These are phyloP conservation scores for Colostygia pectinataria DNA, from an alignment of 2,888 invertebrate genomes.

Conservation along the genomic window DNA sequence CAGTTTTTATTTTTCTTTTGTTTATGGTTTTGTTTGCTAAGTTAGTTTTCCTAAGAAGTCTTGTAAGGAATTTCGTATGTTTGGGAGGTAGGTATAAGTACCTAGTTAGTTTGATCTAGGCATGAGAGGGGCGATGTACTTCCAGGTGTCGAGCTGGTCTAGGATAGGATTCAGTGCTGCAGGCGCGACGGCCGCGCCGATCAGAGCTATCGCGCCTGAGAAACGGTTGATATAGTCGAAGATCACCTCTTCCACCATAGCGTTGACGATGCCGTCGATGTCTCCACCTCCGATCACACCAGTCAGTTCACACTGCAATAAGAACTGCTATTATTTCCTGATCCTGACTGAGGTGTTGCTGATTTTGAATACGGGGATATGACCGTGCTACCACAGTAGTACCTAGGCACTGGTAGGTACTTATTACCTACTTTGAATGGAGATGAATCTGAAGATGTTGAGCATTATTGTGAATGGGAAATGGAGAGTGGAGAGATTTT, in stretches of 20 bases:
- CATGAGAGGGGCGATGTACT: conserved; percentile 51
- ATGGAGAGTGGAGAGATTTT: too few relatives aligned
- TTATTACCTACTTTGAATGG: not conserved
- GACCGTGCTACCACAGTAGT: too few relatives aligned
- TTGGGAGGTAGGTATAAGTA: not conserved
- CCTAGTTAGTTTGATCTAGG: conserved; percentile 28
- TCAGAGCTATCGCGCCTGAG: conserved; percentile 54
- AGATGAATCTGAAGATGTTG: too few relatives aligned
- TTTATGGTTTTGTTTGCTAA: too few relatives aligned
- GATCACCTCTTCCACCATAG: conserved; percentile 64
- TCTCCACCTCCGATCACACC: conserved; percentile 76
- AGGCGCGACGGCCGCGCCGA: conserved; percentile 32
- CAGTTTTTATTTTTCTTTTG: too few relatives aligned
- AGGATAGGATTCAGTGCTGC: conserved; percentile 56
- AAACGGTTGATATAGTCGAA: conserved; percentile 66
- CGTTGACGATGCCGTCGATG: conserved; percentile 69
- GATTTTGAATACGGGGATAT: too few relatives aligned
- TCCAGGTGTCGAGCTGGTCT: conserved; percentile 65
- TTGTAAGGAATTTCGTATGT: not conserved
- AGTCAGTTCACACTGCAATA: conserved; percentile 57
- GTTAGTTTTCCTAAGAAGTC: too few relatives aligned
- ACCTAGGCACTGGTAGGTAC: conserved; percentile 1
- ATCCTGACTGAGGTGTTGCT: too few relatives aligned
- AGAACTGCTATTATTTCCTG: not conserved
- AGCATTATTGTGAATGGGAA: too few relatives aligned